Percentiles rank a stretch among this genome's conserved stretches.
Evolutionary conservation across 2,888 invertebrate species (phyloP).

Genomic region (Eilema depressum): DNA sequence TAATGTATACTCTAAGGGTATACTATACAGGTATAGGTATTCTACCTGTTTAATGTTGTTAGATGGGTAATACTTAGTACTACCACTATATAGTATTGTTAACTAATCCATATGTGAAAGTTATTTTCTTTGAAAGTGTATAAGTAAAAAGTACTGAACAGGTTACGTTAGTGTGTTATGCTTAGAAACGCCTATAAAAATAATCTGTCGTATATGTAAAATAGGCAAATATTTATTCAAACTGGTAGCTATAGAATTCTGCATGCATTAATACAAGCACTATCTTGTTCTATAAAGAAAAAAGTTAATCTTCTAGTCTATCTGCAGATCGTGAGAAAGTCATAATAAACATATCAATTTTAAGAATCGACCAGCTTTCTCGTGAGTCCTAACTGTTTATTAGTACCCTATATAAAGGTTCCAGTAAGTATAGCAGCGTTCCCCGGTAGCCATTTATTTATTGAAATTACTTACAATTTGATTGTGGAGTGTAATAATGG

Average conservation of each 20-base stretch:
- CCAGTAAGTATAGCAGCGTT: constrained; percentile 66
- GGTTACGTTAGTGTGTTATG: not conserved
- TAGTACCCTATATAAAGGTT: constrained; percentile 80
- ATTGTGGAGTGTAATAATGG: constrained; percentile 81
- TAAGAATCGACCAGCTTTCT: constrained; percentile 79
- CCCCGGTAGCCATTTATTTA: constrained; percentile 77
- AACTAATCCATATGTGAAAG: not conserved
- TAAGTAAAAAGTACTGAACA: constrained; percentile 1
- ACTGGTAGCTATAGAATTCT: constrained; percentile 6
- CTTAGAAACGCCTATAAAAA: not conserved
- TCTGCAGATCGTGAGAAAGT: constrained; percentile 82
- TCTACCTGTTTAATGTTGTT: too few species aligned
- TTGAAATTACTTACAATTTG: constrained; percentile 86
- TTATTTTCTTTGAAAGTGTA: constrained; percentile 3
- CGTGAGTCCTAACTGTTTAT: constrained; percentile 84
- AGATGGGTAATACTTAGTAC: not conserved
- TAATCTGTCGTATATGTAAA: not conserved
- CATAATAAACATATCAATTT: constrained; percentile 86
- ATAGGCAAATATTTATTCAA: constrained; percentile 2
- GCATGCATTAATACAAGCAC: constrained; percentile 35
- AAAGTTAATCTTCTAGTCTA: constrained; percentile 35
- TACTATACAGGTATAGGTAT: too few species aligned
- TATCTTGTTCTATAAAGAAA: constrained; percentile 37
- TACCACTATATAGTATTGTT: not conserved
- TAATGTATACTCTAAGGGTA: too few species aligned